Percentiles rank a stretch among this genome's conserved stretches.
phyloP scores from a whole-genome alignment of 92 coral and sea anemone genomes.

The Epizoanthus stellaris region DNA sequence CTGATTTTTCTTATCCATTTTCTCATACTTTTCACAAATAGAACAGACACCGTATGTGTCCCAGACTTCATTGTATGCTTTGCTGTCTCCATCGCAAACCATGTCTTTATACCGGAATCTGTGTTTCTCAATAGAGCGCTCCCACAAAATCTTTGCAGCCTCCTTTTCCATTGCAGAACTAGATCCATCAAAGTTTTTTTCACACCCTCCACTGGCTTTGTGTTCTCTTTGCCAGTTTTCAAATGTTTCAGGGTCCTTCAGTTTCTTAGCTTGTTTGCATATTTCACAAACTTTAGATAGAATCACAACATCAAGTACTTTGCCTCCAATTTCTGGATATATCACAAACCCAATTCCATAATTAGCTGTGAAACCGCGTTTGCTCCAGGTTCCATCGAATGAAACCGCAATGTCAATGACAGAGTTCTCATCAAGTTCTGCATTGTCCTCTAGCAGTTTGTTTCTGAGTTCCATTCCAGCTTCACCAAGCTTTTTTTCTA shows the following conservation, averaged over 20 bases:
- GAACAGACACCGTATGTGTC: conserved; percentile 37
- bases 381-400: conserved; percentile 22
- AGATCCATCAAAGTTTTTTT: conserved; percentile 2
- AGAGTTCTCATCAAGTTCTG: conserved; percentile 4
- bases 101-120: conserved; percentile 18
- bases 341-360: conserved; percentile 25
- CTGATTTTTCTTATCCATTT: conserved; percentile 38
- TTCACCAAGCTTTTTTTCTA: conserved; percentile 22
- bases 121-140: conserved; percentile 21
- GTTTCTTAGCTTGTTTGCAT: conserved; percentile 13
- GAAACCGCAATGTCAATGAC: conserved; percentile 19
- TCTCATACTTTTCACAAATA: conserved; percentile 41
- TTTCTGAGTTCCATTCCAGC: conserved; percentile 10
- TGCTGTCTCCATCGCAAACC: conserved; percentile 51
- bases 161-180: conserved; percentile 38
- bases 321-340: conserved; percentile 22
- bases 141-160: conserved; percentile 35
- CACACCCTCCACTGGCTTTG: conserved; percentile 14
- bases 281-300: conserved; percentile 4
- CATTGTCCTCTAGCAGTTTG: conserved; percentile 16
- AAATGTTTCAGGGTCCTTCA: conserved; percentile 20
- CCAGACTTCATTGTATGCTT: conserved; percentile 43
- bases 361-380: conserved; percentile 30
- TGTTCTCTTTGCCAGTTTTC: conserved; percentile 24
- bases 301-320: conserved; percentile 32